Evolutionary conservation across 2,888 invertebrate genomes (phyloP).

Genomic region (Ophion obscuratus): DNA sequence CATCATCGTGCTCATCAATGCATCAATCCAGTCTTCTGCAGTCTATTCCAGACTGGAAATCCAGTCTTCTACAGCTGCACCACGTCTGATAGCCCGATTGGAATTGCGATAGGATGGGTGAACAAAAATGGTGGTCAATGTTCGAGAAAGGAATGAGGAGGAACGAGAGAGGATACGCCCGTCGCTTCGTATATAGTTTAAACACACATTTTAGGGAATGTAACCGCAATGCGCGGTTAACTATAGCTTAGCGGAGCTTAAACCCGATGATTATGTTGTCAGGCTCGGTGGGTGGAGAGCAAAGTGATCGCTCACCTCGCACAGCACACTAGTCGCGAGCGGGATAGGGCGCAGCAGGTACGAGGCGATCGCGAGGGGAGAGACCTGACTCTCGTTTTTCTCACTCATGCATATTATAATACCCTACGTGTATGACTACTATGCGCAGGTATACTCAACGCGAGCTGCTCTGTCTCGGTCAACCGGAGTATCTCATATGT

Average conservation of each 20-base stretch:
- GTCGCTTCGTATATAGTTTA: conserved; percentile 66
- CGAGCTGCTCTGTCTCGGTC: conserved; percentile 17
- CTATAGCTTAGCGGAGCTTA: conserved; percentile 82
- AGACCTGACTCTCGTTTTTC: conserved; percentile 8
- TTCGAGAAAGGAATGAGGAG: conserved; percentile 16
- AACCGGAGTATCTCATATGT: conserved; percentile 27
- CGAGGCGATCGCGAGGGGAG: conserved; percentile 39
- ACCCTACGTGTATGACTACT: conserved; percentile 25
- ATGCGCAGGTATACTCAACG: conserved; percentile 8
- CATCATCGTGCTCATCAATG: conserved; percentile 21
- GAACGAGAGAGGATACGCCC: conserved; percentile 16
- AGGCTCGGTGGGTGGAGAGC: conserved; percentile 80
- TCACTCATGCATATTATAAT: conserved; percentile 35
- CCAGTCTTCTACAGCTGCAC: not conserved
- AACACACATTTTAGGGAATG: conserved; percentile 82
- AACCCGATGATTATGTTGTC: conserved; percentile 84
- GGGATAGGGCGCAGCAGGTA: conserved; percentile 50
- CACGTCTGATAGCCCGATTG: conserved; percentile 5
- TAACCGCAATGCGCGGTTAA: conserved; percentile 81
- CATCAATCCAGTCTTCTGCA: conserved; percentile 3
- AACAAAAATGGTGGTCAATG: conserved; percentile 17
- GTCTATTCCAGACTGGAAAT: not conserved
- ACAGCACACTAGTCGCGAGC: conserved; percentile 49
- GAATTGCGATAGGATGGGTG: not conserved
- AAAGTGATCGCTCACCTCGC: conserved; percentile 82